Base-by-base conservation (phyloP, 2,888 invertebrate species). In the Heliconius ethilla region DNA sequence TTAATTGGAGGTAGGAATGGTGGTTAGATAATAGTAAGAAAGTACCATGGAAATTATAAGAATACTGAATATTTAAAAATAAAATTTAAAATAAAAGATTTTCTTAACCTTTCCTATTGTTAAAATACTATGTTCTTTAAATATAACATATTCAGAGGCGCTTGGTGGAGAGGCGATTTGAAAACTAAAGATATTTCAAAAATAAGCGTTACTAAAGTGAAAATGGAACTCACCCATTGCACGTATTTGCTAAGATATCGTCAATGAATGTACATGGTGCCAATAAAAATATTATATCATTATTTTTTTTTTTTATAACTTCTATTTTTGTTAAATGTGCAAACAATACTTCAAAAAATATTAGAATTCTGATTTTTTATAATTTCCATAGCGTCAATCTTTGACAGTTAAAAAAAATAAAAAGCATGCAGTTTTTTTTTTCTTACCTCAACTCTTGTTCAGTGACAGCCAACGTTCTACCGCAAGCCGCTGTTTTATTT, bases 381-480 rank as follows among this genome's bases (percentile, higher is more conserved):
- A 63, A 74, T 74, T 74, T 18, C 37, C 63, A 63, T 74, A 13
- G 63, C 27, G 65, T 63, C 13, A 22, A 18, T 25, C 59, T 66
- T 15, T 27, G 69, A 45, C 69, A 45, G 69, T 69, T 69, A 45
- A 15, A 40, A 18, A 29, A 55, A 51, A 29, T 33, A 66, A 45
- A 22, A 10, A 37, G 51, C 65, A 33, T 75, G 75, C 66, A 66
- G 27, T 45, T 65, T 65, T 10, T 15, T n/a, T 69, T 73, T 63
- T 59, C 75, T 51, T 69, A 94, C 94, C 92, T 94, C 15, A 94
- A 80, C 82, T 94, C 94, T 77, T 94, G 92, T 79, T 94, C 94
- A 1, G 94, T 93, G 65, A 94, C 92, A 0, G 90, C 92, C 1
- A 94, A 81, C 0, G 94, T 93, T 18, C 94, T 85, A 3, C 93